Conservation (phyloP, 2,888 invertebrate genomes). For the Apodemia duryi region DNA sequence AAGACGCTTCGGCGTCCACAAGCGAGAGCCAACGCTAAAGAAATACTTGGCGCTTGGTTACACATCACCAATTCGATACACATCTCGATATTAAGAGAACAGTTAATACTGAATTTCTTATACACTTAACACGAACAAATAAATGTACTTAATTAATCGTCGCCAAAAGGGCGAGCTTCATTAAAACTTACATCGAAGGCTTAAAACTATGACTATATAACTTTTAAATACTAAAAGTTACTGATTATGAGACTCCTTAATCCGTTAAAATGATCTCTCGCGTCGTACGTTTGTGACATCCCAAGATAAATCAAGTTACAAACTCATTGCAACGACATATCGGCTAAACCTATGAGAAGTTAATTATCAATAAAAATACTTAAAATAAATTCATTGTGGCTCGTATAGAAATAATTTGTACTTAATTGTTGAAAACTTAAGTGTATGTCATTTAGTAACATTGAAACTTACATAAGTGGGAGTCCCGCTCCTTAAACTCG, state of each 20-base stretch:
- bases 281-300: constrained; percentile 18
- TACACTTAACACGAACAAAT: constrained; percentile 29
- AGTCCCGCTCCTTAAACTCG: constrained; percentile 22
- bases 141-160: constrained; percentile 31
- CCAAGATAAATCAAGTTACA: constrained; percentile 9
- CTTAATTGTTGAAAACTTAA: constrained; percentile 37
- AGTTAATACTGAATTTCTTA: constrained; percentile 43
- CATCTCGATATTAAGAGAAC: constrained; percentile 19
- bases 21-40: background rate
- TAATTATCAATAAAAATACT: constrained; percentile 24
- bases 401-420: constrained; percentile 47
- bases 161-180: constrained; percentile 44
- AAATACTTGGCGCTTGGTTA: constrained; percentile 5
- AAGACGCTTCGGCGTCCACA: background rate
- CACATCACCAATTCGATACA: background rate
- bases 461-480: constrained; percentile 19
- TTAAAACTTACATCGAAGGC: constrained; percentile 35
- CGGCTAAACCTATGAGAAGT: constrained; percentile 22
- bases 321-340: constrained; percentile 9
- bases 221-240: constrained; percentile 43
- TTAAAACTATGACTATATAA: constrained; percentile 52
- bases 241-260: constrained; percentile 53
- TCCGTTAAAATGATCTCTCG: constrained; percentile 33
- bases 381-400: constrained; percentile 25
- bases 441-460: constrained; percentile 24